Base-by-base conservation (phyloP, 1,140 invertebrate species). In the Laodelphax striatellus region DNA sequence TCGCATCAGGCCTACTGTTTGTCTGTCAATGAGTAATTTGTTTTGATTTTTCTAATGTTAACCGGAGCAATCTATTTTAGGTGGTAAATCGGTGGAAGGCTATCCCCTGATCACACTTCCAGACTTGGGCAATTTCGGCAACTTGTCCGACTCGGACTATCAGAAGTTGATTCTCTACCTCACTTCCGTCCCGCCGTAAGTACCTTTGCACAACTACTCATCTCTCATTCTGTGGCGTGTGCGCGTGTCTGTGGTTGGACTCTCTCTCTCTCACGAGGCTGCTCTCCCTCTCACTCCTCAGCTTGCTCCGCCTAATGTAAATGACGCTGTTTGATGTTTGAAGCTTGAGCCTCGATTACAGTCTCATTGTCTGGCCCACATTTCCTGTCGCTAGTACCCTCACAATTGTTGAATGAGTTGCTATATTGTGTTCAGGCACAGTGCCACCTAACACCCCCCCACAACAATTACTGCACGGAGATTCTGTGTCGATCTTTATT, bases 61-160 rank as follows among this genome's bases (percentile, higher is more conserved):
- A 38, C 34, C 34, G 34, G 34, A 38, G 34, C 34, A 38, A 38
- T 38, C 34, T 60, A 53, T 67, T 63, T 72, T 72, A 88, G 87
- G 93, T 66, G 92, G 93, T 19, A 89, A 92, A 75, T 91, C 92
- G 8, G 78, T 81, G 64, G 91, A 95, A 72, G 91, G 93, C 65
- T 90, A 88, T 69, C 91, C 93, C 14, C 83, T 97, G 64, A 86
- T 97, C 67, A 94, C 90, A 61, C 94, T 97, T 76, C 92, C 94
- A 52, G 94, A 97, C 76, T 82, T 88, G 70, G 85, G 86, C 68
- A 90, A 90, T 75, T 92, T 92, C 73, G 83, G 88, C 68, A 78
- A 85, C 53, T 76, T 97, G 43, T 80, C 80, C 34, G 90, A 94
- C 68, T 80, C 84, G 50, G 90, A 97, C 70, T 97, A 96, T 76